Evolutionary conservation across 30 jellyfish, hydroid and myxozoan genomes (phyloP).

Genomic region (Haliclystus octoradiatus): DNA sequence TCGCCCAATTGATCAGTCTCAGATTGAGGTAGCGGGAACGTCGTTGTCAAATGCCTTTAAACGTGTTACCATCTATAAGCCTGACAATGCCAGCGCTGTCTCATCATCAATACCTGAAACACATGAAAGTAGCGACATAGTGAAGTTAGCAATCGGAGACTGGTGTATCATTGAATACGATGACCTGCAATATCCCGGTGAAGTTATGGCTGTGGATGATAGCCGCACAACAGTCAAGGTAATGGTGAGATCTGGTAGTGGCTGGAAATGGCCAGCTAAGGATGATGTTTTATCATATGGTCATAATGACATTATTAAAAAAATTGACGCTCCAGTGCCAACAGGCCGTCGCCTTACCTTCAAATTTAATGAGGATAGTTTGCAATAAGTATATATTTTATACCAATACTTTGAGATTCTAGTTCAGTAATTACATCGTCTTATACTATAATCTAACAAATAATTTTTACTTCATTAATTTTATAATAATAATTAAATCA

Average conservation of each 20-base stretch:
- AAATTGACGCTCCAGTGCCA: conserved; percentile 8
- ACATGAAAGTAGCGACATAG: no score
- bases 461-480: no score
- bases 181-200: conserved; percentile 9
- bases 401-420: no score
- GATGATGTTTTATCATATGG: neutral
- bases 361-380: no score
- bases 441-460: no score
- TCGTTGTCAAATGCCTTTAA: conserved; percentile 7
- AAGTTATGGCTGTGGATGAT: conserved; percentile 2
- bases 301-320: neutral
- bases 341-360: neutral
- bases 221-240: conserved; percentile 2
- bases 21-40: conserved; percentile 18
- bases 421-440: no score
- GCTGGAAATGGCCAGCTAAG: conserved; percentile 27
- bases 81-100: neutral
- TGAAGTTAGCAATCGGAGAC: conserved; percentile 13
- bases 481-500: no score
- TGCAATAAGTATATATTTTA: no score
- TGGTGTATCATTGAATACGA: conserved; percentile 18
- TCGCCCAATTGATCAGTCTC: conserved; percentile 7
- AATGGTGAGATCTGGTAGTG: conserved; percentile 17
- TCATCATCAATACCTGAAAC: no score
- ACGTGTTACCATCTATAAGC: no score